These are phyloP conservation scores for Epizoanthus stellaris DNA, from an alignment of 92 coral and sea anemone genomes.

Conservation along the genomic window DNA sequence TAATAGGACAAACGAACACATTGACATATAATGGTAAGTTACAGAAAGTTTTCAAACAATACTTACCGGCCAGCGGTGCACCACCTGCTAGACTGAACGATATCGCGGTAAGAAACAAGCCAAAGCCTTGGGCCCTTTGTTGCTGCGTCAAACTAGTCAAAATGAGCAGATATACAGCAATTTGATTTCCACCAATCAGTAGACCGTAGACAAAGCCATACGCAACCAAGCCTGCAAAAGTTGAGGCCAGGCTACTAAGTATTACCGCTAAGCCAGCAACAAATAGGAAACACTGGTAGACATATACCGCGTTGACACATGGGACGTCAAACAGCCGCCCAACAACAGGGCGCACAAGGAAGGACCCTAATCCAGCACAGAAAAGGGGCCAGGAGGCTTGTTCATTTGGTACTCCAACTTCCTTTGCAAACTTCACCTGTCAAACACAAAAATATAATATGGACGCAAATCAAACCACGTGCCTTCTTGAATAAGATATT, in stretches of 20 bases:
- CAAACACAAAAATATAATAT: background rate
- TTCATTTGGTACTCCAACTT: slow-evolving; percentile 23
- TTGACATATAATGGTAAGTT: background rate
- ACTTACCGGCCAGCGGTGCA: slow-evolving; percentile 17
- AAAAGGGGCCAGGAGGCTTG: slow-evolving; percentile 54
- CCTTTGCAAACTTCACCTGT: slow-evolving; percentile 58
- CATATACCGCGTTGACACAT: slow-evolving; percentile 22
- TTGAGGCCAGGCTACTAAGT: slow-evolving; percentile 33
- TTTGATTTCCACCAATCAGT: slow-evolving; percentile 29
- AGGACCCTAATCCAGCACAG: slow-evolving; percentile 52
- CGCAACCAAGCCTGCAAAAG: slow-evolving; percentile 20
- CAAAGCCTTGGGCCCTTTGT: slow-evolving; percentile 5
- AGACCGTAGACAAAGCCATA: slow-evolving; percentile 21
- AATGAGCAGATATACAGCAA: slow-evolving; percentile 3
- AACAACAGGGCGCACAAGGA: slow-evolving; percentile 55
- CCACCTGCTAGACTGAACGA: slow-evolving; percentile 25
- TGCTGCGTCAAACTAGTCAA: slow-evolving; percentile 11
- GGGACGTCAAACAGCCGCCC: slow-evolving; percentile 58
- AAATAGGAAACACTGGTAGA: slow-evolving; percentile 38
- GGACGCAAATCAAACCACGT: no score
- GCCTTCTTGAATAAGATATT: no score
- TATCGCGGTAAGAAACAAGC: slow-evolving; percentile 10
- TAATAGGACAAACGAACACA: no score
- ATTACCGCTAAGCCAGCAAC: slow-evolving; percentile 46
- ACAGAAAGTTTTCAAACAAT: background rate